These are phyloP conservation scores for Liodrosophila aerea DNA, from an alignment of 2,888 invertebrate species.

Conservation along the genomic window DNA sequence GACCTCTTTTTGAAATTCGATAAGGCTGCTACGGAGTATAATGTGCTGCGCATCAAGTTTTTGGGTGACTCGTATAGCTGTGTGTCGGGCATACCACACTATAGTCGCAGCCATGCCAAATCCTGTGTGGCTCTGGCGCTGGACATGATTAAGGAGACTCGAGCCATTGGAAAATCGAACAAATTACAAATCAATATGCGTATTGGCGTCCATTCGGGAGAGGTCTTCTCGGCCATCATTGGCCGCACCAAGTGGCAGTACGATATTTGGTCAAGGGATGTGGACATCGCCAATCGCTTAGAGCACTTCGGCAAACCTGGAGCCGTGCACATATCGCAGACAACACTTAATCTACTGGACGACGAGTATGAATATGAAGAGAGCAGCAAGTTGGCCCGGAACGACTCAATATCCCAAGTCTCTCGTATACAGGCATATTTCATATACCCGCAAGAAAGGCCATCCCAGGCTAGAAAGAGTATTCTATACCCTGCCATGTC, in stretches of 20 bases:
- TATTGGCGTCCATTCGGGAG: conserved; percentile 96
- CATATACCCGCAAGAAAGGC: conserved; percentile 9
- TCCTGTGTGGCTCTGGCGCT: conserved; percentile 94
- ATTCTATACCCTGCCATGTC: no score
- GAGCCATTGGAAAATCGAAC: conserved; percentile 87
- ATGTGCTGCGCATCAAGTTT: conserved; percentile 93
- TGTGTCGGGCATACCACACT: conserved; percentile 91
- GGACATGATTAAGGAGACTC: conserved; percentile 94
- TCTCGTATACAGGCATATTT: conserved; percentile 30
- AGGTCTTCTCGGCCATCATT: conserved; percentile 93
- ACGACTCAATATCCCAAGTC: conserved; percentile 18
- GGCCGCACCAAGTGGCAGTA: conserved; percentile 97
- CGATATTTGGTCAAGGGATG: conserved; percentile 97
- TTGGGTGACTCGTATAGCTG: conserved; percentile 96
- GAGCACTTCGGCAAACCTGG: conserved; percentile 94
- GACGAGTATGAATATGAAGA: conserved; percentile 87
- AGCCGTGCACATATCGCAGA: conserved; percentile 92
- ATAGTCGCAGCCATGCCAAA: conserved; percentile 90
- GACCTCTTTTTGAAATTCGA: conserved; percentile 95
- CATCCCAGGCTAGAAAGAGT: no score
- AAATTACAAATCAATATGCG: conserved; percentile 95
- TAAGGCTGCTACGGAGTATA: conserved; percentile 90
- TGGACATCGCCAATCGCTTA: conserved; percentile 97
- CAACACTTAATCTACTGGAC: conserved; percentile 88
- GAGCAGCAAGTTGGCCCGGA: conserved; percentile 75